Conservation (phyloP, 2,888 invertebrate species). For the Pseudococcus viburni region DNA sequence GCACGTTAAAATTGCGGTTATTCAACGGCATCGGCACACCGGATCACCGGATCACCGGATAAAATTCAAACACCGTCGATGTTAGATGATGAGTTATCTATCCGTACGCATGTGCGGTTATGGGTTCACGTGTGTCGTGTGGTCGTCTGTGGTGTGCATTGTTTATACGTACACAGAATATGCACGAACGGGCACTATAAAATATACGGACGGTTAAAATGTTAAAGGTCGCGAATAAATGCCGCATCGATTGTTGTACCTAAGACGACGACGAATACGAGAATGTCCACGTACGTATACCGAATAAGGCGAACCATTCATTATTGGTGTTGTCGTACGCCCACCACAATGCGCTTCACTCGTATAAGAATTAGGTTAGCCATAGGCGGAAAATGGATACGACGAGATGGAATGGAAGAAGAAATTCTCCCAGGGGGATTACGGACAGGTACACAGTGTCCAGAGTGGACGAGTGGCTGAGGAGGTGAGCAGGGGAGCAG, state of each 20-base stretch:
- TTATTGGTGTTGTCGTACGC: constrained; percentile 38
- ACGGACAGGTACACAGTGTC: not conserved
- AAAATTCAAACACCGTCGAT: no score
- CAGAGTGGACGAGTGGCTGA: no score
- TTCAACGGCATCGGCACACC: no score
- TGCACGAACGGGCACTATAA: not conserved
- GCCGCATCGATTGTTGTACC: constrained; percentile 23
- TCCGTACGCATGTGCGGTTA: no score
- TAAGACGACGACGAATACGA: constrained; percentile 30
- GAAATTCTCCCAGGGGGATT: constrained; percentile 33
- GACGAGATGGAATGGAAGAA: not conserved
- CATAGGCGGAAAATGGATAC: constrained; percentile 16
- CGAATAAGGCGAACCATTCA: constrained; percentile 51
- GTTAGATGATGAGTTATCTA: no score
- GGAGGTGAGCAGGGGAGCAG: no score
- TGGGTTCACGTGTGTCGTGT: not conserved
- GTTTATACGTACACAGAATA: not conserved
- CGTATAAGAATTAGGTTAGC: constrained; percentile 37
- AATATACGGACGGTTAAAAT: not conserved
- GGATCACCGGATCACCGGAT: no score
- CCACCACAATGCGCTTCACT: constrained; percentile 10
- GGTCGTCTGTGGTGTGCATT: no score
- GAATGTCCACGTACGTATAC: constrained; percentile 17
- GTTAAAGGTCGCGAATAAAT: constrained; percentile 53
- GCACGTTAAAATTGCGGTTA: no score